These are phyloP conservation scores for Pomatostomus ruficeps DNA, from an alignment of 2,113 vertebrate species.

Conservation along the genomic window DNA sequence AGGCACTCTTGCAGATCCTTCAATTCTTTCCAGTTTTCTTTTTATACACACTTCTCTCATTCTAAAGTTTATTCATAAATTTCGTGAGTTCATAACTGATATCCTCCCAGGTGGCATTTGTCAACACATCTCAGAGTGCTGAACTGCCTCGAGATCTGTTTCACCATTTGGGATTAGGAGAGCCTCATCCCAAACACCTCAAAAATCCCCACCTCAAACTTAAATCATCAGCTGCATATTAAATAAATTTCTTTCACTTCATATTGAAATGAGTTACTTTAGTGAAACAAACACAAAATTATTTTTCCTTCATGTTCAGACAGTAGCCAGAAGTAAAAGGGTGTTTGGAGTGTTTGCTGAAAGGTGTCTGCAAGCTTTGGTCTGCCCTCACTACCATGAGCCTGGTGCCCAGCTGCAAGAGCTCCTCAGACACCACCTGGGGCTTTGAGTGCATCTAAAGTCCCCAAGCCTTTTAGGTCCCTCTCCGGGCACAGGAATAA, in stretches of 20 bases:
- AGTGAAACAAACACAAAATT: background rate
- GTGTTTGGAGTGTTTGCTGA: background rate
- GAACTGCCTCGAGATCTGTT: background rate
- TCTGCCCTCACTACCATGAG: fast-evolving
- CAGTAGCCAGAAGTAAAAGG: background rate
- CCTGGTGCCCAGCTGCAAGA: background rate
- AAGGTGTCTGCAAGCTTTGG: background rate
- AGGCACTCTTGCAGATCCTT: background rate
- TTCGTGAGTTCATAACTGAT: background rate
- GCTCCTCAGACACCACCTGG: background rate
- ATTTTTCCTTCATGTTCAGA: background rate
- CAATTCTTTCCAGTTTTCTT: background rate
- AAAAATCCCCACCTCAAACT: background rate
- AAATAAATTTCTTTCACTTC: background rate
- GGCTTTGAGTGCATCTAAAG: background rate
- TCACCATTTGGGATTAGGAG: background rate
- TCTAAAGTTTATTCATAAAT: background rate
- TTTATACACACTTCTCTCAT: background rate
- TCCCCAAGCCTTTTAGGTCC: background rate
- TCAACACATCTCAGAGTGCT: background rate
- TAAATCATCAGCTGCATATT: background rate
- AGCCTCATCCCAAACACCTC: background rate
- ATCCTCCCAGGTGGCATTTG: background rate
- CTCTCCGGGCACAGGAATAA: background rate
- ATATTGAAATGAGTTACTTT: background rate